These are phyloP conservation scores for Papilio helenus DNA, from an alignment of 1,140 invertebrate species.

Conservation along the genomic window DNA sequence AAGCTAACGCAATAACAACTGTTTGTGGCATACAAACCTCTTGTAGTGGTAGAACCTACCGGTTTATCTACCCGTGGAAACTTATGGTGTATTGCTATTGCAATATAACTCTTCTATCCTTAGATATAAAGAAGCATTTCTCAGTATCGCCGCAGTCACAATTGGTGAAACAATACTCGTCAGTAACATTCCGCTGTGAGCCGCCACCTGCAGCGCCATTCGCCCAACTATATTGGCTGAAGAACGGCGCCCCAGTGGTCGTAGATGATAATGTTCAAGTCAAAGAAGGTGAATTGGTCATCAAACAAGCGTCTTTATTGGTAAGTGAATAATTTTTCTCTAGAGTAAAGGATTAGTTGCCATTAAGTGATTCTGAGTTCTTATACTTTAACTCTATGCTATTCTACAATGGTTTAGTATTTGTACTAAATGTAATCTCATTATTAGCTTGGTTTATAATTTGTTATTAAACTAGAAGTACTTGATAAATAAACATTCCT, in stretches of 20 bases:
- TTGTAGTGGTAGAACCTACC: not conserved
- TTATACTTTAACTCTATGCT: too few relatives aligned
- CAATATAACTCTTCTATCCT: conserved; percentile 6
- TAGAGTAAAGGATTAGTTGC: too few relatives aligned
- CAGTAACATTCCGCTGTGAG: conserved; percentile 94
- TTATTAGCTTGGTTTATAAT: too few relatives aligned
- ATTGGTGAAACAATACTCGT: conserved; percentile 91
- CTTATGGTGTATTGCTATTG: not conserved
- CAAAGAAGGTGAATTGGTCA: conserved; percentile 93
- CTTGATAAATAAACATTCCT: too few relatives aligned
- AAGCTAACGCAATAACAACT: too few relatives aligned
- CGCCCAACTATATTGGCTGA: conserved; percentile 93
- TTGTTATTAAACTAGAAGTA: too few relatives aligned
- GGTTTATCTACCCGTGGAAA: too few relatives aligned
- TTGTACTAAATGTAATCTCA: too few relatives aligned
- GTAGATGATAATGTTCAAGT: conserved; percentile 85
- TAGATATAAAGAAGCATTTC: conserved; percentile 94
- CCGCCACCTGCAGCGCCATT: conserved; percentile 94
- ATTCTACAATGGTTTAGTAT: too few relatives aligned
- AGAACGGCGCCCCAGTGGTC: conserved; percentile 88
- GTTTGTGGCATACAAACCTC: too few relatives aligned
- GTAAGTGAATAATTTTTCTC: conserved; percentile 67
- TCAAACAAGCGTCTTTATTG: conserved; percentile 93
- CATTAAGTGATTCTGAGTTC: too few relatives aligned
- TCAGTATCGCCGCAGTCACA: conserved; percentile 92